Conservation (phyloP, 2,113 vertebrate species). For the Astatoreochromis straeleni region DNA sequence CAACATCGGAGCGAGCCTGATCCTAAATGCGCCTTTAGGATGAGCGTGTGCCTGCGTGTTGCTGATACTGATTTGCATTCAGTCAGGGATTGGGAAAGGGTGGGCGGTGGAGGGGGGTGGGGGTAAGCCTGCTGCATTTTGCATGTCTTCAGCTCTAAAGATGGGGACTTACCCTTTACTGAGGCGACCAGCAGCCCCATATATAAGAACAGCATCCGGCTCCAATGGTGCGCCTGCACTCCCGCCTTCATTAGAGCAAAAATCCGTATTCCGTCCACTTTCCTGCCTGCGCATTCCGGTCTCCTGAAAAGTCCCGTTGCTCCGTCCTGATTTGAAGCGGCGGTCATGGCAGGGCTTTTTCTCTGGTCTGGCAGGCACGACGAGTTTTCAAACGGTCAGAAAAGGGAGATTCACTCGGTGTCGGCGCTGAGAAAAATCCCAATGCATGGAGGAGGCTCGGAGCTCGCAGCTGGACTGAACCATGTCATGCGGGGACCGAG, state of each 20-base stretch:
- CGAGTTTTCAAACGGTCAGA: conserved; percentile 70
- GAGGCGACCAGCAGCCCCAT: conserved; percentile 84
- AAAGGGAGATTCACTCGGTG: conserved; percentile 75
- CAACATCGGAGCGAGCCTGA: conserved; percentile 1
- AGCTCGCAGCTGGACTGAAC: conserved; percentile 90
- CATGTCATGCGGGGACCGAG: conserved; percentile 78
- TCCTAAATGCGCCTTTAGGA: conserved; percentile 40
- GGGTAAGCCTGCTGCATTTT: conserved; percentile 53
- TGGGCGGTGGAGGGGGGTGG: conserved; percentile 26
- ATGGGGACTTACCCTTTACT: conserved; percentile 81
- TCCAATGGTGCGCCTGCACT: conserved; percentile 78
- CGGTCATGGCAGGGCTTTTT: conserved; percentile 75
- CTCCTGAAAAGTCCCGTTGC: conserved; percentile 64
- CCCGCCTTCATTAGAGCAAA: conserved; percentile 80
- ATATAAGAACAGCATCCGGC: conserved; percentile 84
- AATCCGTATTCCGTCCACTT: conserved; percentile 73
- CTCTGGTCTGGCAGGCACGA: conserved; percentile 53
- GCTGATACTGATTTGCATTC: conserved; percentile 55
- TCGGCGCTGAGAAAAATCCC: conserved; percentile 81
- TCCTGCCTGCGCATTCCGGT: conserved; percentile 75
- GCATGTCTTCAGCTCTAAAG: conserved; percentile 20
- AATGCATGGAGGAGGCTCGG: conserved; percentile 83
- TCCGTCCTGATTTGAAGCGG: conserved; percentile 71
- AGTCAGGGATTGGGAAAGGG: conserved; percentile 8
- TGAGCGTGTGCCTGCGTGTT: not conserved